Base-by-base conservation (phyloP, 2,113 vertebrate genomes). In the Neodontobutis hainanensis region DNA sequence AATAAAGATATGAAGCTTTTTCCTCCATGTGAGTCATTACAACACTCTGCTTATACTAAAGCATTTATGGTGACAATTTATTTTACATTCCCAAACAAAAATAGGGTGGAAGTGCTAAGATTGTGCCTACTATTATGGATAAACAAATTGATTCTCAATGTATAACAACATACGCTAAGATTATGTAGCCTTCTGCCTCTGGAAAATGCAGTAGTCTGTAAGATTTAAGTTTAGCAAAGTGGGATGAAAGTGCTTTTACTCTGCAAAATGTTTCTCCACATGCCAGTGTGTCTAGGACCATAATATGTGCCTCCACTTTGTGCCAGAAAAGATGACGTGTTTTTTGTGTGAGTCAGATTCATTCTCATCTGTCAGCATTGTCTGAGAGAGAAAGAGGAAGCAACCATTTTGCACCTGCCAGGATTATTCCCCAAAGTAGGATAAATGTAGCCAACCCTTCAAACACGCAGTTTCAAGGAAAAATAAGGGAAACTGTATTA, bases 291-390 rank as follows among this genome's bases (percentile, higher is more conserved):
- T 53, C 16, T 49, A 9, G 7, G 16, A 46, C 44, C 9, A 46
- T 46, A 6, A 11, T 45, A 46, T 46, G 6, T 46, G n/a, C 34
- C n/a, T 4, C 4, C 1, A 56, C 38, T 16, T 42, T 63, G 60
- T 27, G 43, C 40, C 40, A 12, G 43, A 61, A 65, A 9, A 53
- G 46, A 63, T 64, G n/a, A n/a, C n/a, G n/a, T 12, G 32, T 48
- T 11, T 70, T 16, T 32, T 79, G 68, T 81, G 36, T 61, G 42
- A 91, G 93, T 80, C 90, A 98, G 96, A 92, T 96, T 60, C 95
- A 97, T 50, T 70, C 88, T 78, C 95, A 96, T 78, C 94, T 98
- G 78, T 91, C 97, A 82, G 92, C 94, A 88, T 90, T 97, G 90
- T 94, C 95, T 85, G 95, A 97, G 85, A 93, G 93, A 88, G 95